Evolutionary conservation across 2,113 vertebrate species (phyloP), one percentile per base, ranked within the genome.

Genomic region (Microcebus tavaratra): DNA sequence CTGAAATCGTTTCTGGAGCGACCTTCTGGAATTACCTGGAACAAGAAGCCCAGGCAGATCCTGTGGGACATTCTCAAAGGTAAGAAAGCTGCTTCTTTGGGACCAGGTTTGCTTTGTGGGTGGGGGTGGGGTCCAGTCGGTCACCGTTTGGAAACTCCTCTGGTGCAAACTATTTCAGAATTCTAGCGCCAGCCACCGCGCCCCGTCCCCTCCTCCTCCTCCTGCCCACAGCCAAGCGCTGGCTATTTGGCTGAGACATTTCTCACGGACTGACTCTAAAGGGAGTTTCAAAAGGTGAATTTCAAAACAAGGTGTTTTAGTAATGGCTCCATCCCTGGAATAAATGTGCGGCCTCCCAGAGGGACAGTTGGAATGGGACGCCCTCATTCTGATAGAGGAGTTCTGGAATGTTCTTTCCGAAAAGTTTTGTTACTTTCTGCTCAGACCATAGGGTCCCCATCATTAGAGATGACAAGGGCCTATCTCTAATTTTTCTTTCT

Each of bases 381-480:
- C 27, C 23, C 36, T 81, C 42, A 21, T 75, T 76, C 55, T 15
- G 92, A 45, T 14, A 67, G 63, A 72, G 55, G 45, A 34, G 55
- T 79, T 92, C 67, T 79, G 31, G 80, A 94, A 59, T 21, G 59
- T n/a, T 93, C 92, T 70, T 57, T 57, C 45, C 48, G n/a, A 50
- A 53, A 59, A 29, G 25, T 39, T 75, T 8, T 57, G 34, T 70
- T 82, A 11, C 25, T 94, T 83, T 85, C 83, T 34, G 23, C 8
- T 57, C 31, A 55, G 85, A 57, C 6, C n/a, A 13, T 27, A 1
- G 50, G 8, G 25, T 75, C 75, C 50, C 18, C 25, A 8, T 42
- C 45, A 1, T 9, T 39, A 15, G 8, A 68, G 42, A 45, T 68
- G n/a, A 53, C 13, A n/a, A 72, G 14, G 11, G 4, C 57, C 11